Evolutionary conservation across 2,113 vertebrate species (phyloP), one percentile per base, ranked within the genome.

Genomic region (Lepisosteus oculatus): DNA sequence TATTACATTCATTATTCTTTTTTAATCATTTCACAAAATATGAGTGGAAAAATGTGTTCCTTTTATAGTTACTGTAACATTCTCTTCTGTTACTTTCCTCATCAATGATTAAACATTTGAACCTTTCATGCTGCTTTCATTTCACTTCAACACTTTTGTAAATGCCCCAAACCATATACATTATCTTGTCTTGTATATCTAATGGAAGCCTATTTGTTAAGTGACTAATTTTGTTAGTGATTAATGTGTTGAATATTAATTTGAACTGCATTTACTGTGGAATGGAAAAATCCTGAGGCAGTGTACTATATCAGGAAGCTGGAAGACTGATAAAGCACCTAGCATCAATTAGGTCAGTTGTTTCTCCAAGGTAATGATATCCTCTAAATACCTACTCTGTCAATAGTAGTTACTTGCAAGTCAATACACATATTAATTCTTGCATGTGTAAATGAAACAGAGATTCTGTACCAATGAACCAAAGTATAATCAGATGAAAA

Each of bases 301-400:
- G 12, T 42, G 43, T 51, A 8, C 54, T 62, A 67, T 67, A 66
- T 65, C n/a, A 56, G 43, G 54, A 14, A 57, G 63, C 15, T 29
- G 64, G 64, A 64, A 67, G 71, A 47, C 11, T 67, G 43, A 45
- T 55, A 65, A 66, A 65, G 64, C 15, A 11, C 63, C 17, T 13
- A 57, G 62, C 55, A 42, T 42, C 64, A 41, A 42, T 61, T 65
- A 44, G 55, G 71, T 43, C 15, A 61, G 29, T 67, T 72, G 54
- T 61, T n/a, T 56, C 64, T 59, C 43, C 11, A 43, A 44, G 42
- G 55, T 72, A 45, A 67, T 61, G 64, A 13, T 9, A 15, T 3
- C 5, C 8, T 47, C 63, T 57, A 72, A 72, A 57, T 47, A 55
- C 55, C 9, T 9, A 43, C 55, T 61, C 55, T 41, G 43, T 44